phyloP scores from a whole-genome alignment of 2,113 vertebrate genomes.

The Xenopus borealis region DNA sequence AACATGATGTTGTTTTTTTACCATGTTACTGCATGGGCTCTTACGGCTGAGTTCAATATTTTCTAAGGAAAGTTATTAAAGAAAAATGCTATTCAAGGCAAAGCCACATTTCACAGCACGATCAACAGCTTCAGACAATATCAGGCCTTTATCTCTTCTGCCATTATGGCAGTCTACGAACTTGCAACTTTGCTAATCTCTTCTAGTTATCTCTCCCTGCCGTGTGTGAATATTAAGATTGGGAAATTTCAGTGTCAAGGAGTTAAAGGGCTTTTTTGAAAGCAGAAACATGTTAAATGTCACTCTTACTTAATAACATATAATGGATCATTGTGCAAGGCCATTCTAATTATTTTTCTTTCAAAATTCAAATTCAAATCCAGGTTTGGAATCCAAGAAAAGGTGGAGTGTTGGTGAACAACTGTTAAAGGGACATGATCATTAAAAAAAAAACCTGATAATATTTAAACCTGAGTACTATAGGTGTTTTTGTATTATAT shows the following conservation, averaged over 20 bases:
- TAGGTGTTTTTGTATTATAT: no score
- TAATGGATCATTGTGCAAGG: no score
- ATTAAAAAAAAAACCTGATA: no score
- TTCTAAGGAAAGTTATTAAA: slow-evolving; percentile 34
- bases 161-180: slow-evolving; percentile 26
- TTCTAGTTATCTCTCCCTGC: slow-evolving; percentile 23
- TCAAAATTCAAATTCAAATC: no score
- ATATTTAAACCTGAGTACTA: no score
- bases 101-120: slow-evolving; percentile 39
- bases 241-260: slow-evolving; percentile 12
- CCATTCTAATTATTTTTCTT: no score
- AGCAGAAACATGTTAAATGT: no score
- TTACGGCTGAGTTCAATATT: slow-evolving; percentile 38
- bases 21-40: slow-evolving; percentile 31
- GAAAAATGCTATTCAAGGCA: slow-evolving; percentile 30
- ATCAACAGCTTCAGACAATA: slow-evolving; percentile 34
- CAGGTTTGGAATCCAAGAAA: no score
- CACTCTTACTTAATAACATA: no score
- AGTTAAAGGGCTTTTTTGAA: slow-evolving; percentile 19
- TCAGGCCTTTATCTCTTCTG: slow-evolving; percentile 26
- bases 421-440: no score
- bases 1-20: slow-evolving; percentile 5
- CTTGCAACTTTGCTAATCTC: slow-evolving; percentile 15
- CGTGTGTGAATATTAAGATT: not conserved
- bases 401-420: no score